Conservation (phyloP, 2,888 invertebrate genomes). For the Melinopterus prodromus region DNA sequence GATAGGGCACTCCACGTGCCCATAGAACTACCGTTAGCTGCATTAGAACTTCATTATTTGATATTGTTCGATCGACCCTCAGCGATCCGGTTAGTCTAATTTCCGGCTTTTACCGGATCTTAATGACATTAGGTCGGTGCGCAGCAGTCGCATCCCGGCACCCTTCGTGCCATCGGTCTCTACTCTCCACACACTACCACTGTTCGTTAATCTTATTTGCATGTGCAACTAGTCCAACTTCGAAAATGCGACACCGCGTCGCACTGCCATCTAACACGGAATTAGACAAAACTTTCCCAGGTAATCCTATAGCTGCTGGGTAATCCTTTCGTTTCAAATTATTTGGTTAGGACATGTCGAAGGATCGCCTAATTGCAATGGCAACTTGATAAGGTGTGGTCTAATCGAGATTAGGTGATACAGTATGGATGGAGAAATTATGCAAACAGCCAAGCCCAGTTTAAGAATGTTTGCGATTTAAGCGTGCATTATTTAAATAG, state of each 20-base stretch:
- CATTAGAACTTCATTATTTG: slow-evolving; percentile 48
- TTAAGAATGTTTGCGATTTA: no score
- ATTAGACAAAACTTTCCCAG: not conserved
- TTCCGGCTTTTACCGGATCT: slow-evolving; percentile 46
- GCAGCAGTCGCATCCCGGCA: not conserved
- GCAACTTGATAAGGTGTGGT: not conserved
- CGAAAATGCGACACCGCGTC: not conserved
- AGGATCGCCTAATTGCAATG: not conserved
- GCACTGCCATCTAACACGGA: not conserved
- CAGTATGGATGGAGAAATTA: not conserved
- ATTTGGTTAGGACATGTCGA: not conserved
- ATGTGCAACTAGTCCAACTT: slow-evolving; percentile 9
- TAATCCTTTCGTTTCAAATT: not conserved
- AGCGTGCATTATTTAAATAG: no score
- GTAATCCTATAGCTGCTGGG: not conserved
- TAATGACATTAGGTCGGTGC: slow-evolving; percentile 42
- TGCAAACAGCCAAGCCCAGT: no score
- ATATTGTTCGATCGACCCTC: slow-evolving; percentile 44
- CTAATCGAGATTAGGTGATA: not conserved
- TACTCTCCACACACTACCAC: not conserved
- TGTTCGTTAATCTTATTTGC: slow-evolving; percentile 6
- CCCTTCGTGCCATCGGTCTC: not conserved
- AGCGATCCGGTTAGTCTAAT: slow-evolving; percentile 42
- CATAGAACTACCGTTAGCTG: slow-evolving; percentile 36
- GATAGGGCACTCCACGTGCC: not conserved